Base-by-base conservation (phyloP, 2,888 invertebrate genomes). In the Limenitis camilla region DNA sequence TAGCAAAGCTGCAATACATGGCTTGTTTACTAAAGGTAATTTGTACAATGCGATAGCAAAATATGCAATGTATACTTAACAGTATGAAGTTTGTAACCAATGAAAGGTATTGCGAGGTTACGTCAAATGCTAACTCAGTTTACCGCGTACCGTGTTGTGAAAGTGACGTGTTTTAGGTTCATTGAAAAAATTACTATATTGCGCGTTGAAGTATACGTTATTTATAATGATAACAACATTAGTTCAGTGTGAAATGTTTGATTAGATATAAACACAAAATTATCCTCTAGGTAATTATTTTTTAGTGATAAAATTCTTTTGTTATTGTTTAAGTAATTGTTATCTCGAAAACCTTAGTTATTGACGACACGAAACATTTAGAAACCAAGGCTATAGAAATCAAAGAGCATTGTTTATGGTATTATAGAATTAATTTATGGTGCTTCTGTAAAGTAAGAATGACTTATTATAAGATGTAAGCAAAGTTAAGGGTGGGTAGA, bases 111-210 rank as follows among this genome's bases (percentile, higher is more conserved):
- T 55, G 52, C 43, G 50, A 49, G 49, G 44, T 52, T 55, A 53
- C 40, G 50, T 50, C 49, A 55, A 51, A 40, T 35, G 35, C 38
- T 31, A 58, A 60, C 61, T 71, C 72, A 85, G 85, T 85, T 65
- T 65, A 64, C 69, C 78, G 81, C 76, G 63, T 64, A 68, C 64
- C 61, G 78, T 72, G 76, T 63, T 52, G 42, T 28, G 53, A 49
- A 57, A 46, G 28, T 49, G 67, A 74, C 78, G 82, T 76, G 76
- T 73, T 70, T 70, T 77, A 49, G 49, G 38, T 38, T 19, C 19
- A 19, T 19, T 19, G 1, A 19, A 19, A 19, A 19, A 19, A 19
- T 19, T 19, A 19, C 19, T 19, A 19, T 19, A 19, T 19, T 19
- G 19, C 3, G 19, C 19, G 19, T 19, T 19, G 3, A 19, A 19